phyloP scores from a whole-genome alignment of 2,888 invertebrate species.

The Kryphioiulus occultus region DNA sequence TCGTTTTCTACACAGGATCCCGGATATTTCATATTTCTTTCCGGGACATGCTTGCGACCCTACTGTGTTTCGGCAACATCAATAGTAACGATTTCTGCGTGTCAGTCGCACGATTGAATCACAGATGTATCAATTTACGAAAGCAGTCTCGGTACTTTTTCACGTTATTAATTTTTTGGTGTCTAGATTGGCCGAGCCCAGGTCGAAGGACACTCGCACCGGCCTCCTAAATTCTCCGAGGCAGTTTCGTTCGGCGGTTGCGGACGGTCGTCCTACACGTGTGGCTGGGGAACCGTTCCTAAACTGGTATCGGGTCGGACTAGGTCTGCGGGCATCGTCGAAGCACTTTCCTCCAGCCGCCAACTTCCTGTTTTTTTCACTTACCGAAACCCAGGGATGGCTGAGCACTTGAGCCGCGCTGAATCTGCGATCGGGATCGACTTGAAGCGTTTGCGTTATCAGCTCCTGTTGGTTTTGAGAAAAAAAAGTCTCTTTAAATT shows the following conservation, averaged over 20 bases:
- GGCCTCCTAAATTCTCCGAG: not conserved
- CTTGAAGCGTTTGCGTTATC: slow-evolving; percentile 89
- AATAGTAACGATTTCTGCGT: too few species aligned
- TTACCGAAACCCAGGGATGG: slow-evolving; percentile 80
- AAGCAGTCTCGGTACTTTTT: slow-evolving; percentile 49
- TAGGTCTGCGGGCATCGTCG: not conserved
- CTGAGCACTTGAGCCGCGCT: slow-evolving; percentile 92
- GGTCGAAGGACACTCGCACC: not conserved
- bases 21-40: too few species aligned
- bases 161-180: slow-evolving; percentile 43
- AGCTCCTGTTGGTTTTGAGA: slow-evolving; percentile 64
- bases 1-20: too few species aligned
- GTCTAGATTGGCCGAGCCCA: not conserved
- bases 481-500: not conserved
- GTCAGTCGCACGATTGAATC: too few species aligned
- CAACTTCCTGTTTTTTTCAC: slow-evolving; percentile 54
- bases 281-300: not conserved
- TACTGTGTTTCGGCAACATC: too few species aligned
- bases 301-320: not conserved
- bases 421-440: slow-evolving; percentile 86
- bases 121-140: too few species aligned
- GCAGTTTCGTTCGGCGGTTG: not conserved
- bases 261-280: not conserved
- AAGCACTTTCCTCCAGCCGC: not conserved
- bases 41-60: too few species aligned